These are phyloP conservation scores for Ivindomyrus marchei DNA, from an alignment of 2,113 vertebrate species.

Conservation along the genomic window DNA sequence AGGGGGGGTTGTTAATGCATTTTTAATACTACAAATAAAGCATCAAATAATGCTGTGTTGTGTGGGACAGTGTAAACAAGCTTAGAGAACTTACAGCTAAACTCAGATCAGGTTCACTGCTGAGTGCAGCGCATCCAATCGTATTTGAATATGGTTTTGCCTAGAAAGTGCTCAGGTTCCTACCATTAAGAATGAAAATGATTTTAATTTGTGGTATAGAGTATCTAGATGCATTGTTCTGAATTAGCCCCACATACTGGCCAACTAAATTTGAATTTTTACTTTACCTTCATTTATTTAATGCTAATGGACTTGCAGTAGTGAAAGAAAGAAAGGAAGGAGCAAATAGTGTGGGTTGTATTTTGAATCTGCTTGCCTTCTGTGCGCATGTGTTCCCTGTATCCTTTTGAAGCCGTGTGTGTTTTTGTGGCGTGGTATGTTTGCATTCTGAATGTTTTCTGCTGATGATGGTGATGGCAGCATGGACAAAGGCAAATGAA, in stretches of 20 bases:
- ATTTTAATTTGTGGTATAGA: constrained; percentile 58
- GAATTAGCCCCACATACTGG: constrained; percentile 43
- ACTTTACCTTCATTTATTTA: constrained; percentile 41
- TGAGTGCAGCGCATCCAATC: constrained; percentile 20
- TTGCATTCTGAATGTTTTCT: constrained; percentile 61
- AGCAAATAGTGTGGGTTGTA: constrained; percentile 32
- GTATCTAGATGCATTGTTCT: constrained; percentile 55
- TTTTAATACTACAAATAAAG: not conserved
- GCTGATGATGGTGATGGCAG: constrained; percentile 55
- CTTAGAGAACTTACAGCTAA: constrained; percentile 28
- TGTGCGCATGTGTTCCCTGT: constrained; percentile 25
- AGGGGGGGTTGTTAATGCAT: not conserved
- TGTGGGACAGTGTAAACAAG: not conserved
- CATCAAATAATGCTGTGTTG: not conserved
- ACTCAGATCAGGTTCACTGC: constrained; percentile 31
- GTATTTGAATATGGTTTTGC: constrained; percentile 34
- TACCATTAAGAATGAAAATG: constrained; percentile 49
- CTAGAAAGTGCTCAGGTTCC: constrained; percentile 36
- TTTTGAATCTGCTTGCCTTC: constrained; percentile 55
- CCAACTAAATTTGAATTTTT: constrained; percentile 43
- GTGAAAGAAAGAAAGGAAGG: constrained; percentile 43
- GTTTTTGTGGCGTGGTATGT: constrained; percentile 63
- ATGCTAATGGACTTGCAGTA: constrained; percentile 42
- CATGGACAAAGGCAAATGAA: constrained; percentile 52
- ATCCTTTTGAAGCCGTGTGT: constrained; percentile 60